These are phyloP conservation scores for Melanocharis versteri DNA, from an alignment of 2,113 vertebrate genomes.

Conservation along the genomic window DNA sequence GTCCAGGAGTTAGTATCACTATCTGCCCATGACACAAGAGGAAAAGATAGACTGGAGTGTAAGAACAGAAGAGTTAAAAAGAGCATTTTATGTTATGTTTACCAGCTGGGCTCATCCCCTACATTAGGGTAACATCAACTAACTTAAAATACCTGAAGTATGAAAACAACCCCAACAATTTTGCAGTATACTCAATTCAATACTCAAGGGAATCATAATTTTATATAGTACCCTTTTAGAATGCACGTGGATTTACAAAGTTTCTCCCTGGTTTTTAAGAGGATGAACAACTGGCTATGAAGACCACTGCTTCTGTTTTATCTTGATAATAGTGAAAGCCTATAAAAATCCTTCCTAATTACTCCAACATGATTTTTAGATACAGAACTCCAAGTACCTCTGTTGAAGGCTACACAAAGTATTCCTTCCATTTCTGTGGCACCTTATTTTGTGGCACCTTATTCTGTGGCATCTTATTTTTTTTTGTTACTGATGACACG, in stretches of 20 bases:
- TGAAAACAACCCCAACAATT: not conserved
- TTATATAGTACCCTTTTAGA: not conserved
- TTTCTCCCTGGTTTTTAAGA: not conserved
- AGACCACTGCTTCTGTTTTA: not conserved
- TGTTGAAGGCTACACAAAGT: not conserved
- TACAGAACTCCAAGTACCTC: not conserved
- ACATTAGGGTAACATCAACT: not conserved
- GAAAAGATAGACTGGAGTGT: not conserved
- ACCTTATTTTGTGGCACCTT: not conserved
- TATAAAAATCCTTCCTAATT: not conserved
- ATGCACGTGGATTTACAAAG: not conserved
- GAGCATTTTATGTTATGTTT: not conserved
- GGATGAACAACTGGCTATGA: not conserved
- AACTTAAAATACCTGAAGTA: not conserved
- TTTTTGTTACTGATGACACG: not conserved
- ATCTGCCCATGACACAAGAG: not conserved
- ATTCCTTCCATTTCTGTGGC: not conserved
- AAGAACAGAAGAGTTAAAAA: not conserved
- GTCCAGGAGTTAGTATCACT: not conserved
- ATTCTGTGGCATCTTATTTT: not conserved
- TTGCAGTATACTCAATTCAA: not conserved
- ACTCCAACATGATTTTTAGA: not conserved
- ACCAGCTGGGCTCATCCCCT: not conserved
- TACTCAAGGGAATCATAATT: not conserved
- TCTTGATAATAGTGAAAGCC: not conserved